These are phyloP conservation scores for Atethmia centrago DNA, from an alignment of 2,888 invertebrate species.

Conservation along the genomic window DNA sequence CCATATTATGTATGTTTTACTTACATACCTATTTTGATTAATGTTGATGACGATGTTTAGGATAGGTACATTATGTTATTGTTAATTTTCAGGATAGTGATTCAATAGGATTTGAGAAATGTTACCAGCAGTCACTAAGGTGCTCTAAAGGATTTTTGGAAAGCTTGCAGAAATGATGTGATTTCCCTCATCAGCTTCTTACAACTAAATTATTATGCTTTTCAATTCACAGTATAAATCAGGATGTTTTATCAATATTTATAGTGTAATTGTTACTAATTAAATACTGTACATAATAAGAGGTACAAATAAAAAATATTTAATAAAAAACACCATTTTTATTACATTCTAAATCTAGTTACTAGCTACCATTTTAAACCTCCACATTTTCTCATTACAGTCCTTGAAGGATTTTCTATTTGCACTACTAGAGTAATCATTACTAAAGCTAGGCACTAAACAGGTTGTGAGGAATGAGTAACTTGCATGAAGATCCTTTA, in stretches of 20 bases:
- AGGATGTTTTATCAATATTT: background rate
- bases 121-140: constrained; percentile 85
- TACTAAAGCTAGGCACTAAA: constrained; percentile 45
- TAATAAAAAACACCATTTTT: background rate
- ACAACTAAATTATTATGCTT: background rate
- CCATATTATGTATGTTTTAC: constrained; percentile 95
- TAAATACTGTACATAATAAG: background rate
- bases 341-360: constrained; percentile 1
- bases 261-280: background rate
- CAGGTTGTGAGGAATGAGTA: constrained; percentile 74
- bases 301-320: background rate
- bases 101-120: constrained; percentile 84
- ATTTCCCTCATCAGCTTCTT: background rate
- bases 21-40: background rate
- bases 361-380: background rate
- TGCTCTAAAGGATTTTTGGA: constrained; percentile 86
- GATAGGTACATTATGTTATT: constrained; percentile 1
- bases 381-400: background rate
- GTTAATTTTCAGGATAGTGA: constrained; percentile 81
- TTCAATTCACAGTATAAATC: constrained; percentile 10
- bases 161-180: constrained; percentile 45
- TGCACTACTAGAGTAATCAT: background rate
- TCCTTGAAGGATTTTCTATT: background rate
- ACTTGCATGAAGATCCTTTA: constrained; percentile 72
- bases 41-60: background rate